Base-by-base conservation (phyloP, 2,113 vertebrate genomes). In the Ailurus styani region DNA sequence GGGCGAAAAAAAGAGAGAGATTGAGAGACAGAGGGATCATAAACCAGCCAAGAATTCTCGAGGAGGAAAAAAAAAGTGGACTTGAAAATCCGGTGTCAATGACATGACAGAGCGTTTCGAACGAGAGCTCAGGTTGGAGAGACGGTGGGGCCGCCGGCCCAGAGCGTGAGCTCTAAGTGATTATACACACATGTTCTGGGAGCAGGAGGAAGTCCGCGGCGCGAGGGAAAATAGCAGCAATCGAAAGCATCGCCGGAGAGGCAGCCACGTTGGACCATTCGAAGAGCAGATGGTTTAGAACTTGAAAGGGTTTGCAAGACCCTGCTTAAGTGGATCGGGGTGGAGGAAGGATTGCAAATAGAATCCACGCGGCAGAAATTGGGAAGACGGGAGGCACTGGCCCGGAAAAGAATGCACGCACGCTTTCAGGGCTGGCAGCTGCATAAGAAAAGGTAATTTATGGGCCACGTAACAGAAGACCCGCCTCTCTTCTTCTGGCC, bases 181-280 rank as follows among this genome's bases (percentile, higher is more conserved):
- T 98, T 98, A 98, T 97, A 98, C 98, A 98, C 98, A 98, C 97
- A 97, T 98, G 98, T 97, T 96, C 73, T 73, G 90, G 93, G 57
- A 95, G 4, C 1, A 29, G 84, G 96, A 52, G 91, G 97, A 97
- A 96, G 84, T 87, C 97, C 87, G 98, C 84, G 89, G n/a, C 64
- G 72, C 87, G 81, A 87, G 79, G 93, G 90, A 87, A 79, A 96
- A 96, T 90, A 97, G 97, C 97, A 94, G 96, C 96, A 97, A 97
- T 96, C 70, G 91, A 98, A 95, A 97, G 95, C 94, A 95, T 97
- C 91, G 96, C 93, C 2, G 34, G 90, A 93, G 96, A 96, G 91
- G 97, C 97, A 95, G 78, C 97, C 97, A 87, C 52, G 83, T 98
- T 95, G 95, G 95, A 91, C 50, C 82, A 77, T 95, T 87, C 91